Conservation (phyloP, 2,797 vertebrate genomes). For the Alectoris magna region DNA sequence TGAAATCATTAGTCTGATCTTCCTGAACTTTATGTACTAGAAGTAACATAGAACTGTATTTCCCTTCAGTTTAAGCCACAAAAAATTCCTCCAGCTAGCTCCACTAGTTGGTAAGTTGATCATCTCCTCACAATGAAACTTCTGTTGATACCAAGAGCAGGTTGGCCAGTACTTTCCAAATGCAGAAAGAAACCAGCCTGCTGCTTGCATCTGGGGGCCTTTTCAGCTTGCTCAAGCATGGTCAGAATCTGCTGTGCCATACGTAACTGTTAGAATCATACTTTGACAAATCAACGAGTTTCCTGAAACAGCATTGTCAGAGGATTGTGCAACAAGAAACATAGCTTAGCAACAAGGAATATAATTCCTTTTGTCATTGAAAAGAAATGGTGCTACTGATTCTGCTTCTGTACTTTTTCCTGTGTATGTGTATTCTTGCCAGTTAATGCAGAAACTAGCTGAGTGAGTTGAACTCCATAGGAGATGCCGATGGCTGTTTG, state of each 20-base stretch:
- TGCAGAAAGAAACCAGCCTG: not conserved
- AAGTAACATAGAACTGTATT: constrained; percentile 37
- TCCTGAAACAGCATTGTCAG: not conserved
- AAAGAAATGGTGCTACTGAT: not conserved
- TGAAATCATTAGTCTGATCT: not conserved
- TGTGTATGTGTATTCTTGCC: not conserved
- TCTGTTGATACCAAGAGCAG: not conserved
- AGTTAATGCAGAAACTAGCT: constrained; percentile 22
- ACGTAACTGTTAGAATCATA: not conserved
- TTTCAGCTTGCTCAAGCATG: not conserved
- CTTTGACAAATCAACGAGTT: not conserved
- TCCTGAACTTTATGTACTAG: constrained; percentile 11
- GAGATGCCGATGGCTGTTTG: constrained; percentile 42
- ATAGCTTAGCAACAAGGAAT: not conserved
- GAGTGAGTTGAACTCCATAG: not conserved
- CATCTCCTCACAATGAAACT: not conserved
- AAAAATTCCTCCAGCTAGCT: not conserved
- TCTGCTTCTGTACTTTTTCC: not conserved
- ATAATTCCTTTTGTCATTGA: not conserved
- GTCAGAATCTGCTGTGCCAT: not conserved
- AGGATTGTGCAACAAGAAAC: not conserved
- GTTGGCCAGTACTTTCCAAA: not conserved
- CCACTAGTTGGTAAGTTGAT: not conserved
- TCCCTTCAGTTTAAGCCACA: constrained; percentile 41
- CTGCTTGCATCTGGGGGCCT: not conserved